Conservation (phyloP, 2,113 vertebrate genomes). For the Nothobranchius furzeri region DNA sequence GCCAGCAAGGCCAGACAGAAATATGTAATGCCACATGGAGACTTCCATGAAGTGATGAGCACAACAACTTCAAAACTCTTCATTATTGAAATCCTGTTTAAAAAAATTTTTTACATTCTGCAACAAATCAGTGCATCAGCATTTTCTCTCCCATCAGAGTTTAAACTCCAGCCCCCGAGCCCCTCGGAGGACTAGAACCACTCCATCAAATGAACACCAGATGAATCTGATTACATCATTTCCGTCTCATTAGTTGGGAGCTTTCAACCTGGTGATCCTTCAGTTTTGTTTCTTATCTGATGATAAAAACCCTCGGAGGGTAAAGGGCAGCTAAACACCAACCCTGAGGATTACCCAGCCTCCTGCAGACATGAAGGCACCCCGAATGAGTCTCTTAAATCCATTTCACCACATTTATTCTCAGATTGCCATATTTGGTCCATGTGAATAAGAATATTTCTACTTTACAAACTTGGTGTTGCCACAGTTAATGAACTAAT, state of each 20-base stretch:
- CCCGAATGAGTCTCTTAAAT: conserved; percentile 13
- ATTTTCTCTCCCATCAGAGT: background rate
- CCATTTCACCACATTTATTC: conserved; percentile 15
- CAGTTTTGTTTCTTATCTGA: conserved; percentile 45
- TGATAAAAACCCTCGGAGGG: conserved; percentile 35
- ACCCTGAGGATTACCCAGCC: conserved; percentile 13
- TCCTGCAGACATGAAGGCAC: conserved; percentile 7
- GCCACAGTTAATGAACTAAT: conserved; percentile 37
- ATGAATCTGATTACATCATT: conserved; percentile 65
- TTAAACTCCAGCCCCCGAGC: conserved; percentile 8
- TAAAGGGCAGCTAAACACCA: conserved; percentile 15
- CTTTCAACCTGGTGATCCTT: conserved; percentile 56
- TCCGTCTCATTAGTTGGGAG: conserved; percentile 54
- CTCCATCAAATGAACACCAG: conserved; percentile 55
- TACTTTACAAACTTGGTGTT: background rate
- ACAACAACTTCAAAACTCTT: no score
- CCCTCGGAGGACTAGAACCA: conserved; percentile 11
- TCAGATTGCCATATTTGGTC: conserved; percentile 4
- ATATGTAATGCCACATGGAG: no score
- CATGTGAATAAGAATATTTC: background rate
- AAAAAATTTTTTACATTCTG: no score
- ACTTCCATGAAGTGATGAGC: no score
- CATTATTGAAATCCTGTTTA: no score
- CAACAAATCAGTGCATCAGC: background rate
- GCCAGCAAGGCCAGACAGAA: no score